Conservation (phyloP, 2,113 vertebrate species). For the Macrotis lagotis region DNA sequence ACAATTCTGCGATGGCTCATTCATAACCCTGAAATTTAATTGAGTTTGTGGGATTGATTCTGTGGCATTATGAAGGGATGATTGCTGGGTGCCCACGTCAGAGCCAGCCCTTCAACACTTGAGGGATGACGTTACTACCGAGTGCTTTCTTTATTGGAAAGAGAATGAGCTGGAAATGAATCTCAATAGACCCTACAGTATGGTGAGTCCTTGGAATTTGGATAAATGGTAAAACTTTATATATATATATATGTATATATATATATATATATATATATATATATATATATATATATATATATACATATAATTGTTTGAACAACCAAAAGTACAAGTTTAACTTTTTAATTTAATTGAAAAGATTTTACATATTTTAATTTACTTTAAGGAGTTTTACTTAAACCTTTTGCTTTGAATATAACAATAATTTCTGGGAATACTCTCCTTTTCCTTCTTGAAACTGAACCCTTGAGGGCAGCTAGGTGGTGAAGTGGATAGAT, state of each 20-base stretch:
- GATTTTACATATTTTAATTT: neutral
- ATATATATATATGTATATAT: no score
- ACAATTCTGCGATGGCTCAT: neutral
- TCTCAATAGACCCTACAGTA: neutral
- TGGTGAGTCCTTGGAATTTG: neutral
- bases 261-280: no score
- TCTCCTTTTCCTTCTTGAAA: neutral
- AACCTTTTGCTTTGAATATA: neutral
- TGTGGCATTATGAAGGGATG: neutral
- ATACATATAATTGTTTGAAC: neutral
- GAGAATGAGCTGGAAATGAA: neutral
- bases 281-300: no score
- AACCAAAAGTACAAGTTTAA: neutral
- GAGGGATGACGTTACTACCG: slow-evolving; percentile 6
- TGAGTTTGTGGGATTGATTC: neutral
- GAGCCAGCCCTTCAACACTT: neutral
- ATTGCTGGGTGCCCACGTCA: neutral
- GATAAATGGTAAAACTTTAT: neutral
- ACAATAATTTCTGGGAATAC: neutral
- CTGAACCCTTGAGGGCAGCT: no score
- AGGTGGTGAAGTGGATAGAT: no score
- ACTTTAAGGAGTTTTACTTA: neutral
- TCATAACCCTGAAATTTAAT: neutral
- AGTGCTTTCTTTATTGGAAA: neutral
- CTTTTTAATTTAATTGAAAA: slow-evolving; percentile 1